phyloP scores from a whole-genome alignment of 2,113 vertebrate species.

The Hemiprocne comata region DNA sequence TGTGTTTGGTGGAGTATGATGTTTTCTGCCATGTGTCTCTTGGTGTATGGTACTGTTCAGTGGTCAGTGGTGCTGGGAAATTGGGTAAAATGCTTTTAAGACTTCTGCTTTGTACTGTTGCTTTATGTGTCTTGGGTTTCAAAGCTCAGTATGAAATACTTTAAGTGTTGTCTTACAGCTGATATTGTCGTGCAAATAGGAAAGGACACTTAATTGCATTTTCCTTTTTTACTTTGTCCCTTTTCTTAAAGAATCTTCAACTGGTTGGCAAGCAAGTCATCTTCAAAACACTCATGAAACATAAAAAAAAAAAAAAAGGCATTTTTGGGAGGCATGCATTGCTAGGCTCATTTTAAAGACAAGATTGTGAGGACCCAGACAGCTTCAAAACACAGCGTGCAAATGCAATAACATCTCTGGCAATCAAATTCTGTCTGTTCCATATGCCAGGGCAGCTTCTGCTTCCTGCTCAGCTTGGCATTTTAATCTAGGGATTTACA shows the following conservation, averaged over 20 bases:
- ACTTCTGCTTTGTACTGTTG: neutral
- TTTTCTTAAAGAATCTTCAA: neutral
- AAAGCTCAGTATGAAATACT: neutral
- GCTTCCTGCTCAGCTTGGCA: neutral
- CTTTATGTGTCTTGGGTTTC: neutral
- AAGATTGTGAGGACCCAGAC: neutral
- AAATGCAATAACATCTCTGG: neutral
- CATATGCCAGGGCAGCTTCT: neutral
- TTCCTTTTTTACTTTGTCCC: neutral
- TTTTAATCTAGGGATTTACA: neutral
- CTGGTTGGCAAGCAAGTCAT: neutral
- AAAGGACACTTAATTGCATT: neutral
- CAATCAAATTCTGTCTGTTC: neutral
- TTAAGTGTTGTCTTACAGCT: neutral
- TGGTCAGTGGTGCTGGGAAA: neutral
- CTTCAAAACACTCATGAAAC: neutral
- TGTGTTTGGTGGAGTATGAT: neutral
- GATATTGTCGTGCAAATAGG: neutral
- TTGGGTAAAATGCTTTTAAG: neutral
- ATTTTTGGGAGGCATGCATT: neutral
- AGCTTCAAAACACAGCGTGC: neutral
- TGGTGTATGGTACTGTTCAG: neutral
- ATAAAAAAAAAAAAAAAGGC: accelerated
- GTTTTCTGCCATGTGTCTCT: neutral
- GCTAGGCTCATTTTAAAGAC: neutral